Percentiles rank a stretch among this genome's conserved stretches.
phyloP scores from a whole-genome alignment of 2,113 vertebrate genomes.

The Picathartes gymnocephalus region DNA sequence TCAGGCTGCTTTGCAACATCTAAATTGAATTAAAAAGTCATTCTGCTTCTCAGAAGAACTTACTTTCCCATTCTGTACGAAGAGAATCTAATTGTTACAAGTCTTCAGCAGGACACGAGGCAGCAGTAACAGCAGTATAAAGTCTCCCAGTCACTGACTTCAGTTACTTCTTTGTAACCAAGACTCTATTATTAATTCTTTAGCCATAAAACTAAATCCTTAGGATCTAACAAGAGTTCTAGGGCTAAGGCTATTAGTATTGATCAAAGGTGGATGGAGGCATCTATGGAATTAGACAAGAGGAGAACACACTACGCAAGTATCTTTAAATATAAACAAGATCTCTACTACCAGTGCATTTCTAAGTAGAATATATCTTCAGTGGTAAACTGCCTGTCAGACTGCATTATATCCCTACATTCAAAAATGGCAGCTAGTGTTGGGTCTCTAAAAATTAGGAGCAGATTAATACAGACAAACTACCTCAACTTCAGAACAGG shows the following conservation, averaged over 20 bases:
- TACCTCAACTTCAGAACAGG: background rate
- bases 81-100: background rate
- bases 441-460: background rate
- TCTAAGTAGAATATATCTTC: background rate
- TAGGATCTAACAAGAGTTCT: background rate
- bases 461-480: background rate
- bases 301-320: background rate
- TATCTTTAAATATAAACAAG: background rate
- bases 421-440: background rate
- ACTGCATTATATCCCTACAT: background rate
- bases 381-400: background rate
- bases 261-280: background rate
- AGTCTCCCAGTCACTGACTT: background rate
- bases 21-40: background rate
- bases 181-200: background rate
- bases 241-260: background rate
- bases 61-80: background rate
- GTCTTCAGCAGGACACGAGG: background rate
- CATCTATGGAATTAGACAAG: background rate
- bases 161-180: background rate
- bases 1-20: background rate
- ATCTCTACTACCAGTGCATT: background rate
- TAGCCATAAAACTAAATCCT: slow-evolving; percentile 14
- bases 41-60: background rate
- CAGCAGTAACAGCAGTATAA: background rate